Base-by-base conservation (phyloP, 2,113 vertebrate genomes). In the Odontophorus gujanensis region DNA sequence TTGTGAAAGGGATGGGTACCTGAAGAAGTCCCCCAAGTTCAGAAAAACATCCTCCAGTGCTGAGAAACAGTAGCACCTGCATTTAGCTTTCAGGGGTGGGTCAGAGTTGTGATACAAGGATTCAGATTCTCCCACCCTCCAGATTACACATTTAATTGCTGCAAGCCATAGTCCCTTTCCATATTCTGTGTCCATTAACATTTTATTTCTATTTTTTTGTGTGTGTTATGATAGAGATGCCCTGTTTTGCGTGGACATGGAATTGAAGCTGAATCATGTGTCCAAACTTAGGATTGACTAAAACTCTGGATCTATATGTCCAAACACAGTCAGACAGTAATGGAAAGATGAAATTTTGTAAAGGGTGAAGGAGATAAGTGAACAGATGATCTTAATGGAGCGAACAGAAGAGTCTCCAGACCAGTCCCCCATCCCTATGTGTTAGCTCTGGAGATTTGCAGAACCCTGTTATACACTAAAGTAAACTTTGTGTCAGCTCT, bases 1-100 rank as follows among this genome's bases (percentile, higher is more conserved):
- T 2, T 21, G 8, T 17, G 62, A 85, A 75, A 72, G 18, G 5
- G 3, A 6, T 77, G 48, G 36, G 17, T 25, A 21, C 5, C 18
- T 42, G 30, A 30, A 63, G 24, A 88, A 63, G 30, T 50, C 16
- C 3, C 26, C 50, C 50, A 51, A 51, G 25, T 51, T 51, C 25
- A 26, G 25, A 26, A 28, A 51, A 51, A 51, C 26, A 51, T 51
- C 4, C 47, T 61, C 7, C 26, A 21, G 3, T 16, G 19, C 26
- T 69, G 18, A 67, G 30, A 67, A 14, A n/a, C 1, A 4, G 22
- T 36, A 7, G 10, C 11, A 25, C 1, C 2, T 4, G 10, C 42
- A 8, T n/a, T 8, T 19, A 55, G 7, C 21, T 15, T 3, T 53
- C 42, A 42, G 69, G 22, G 19, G 3, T n/a, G 71, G 51, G 5